Conservation (phyloP, 2,888 invertebrate species). For the Willowsia nigromaculata region DNA sequence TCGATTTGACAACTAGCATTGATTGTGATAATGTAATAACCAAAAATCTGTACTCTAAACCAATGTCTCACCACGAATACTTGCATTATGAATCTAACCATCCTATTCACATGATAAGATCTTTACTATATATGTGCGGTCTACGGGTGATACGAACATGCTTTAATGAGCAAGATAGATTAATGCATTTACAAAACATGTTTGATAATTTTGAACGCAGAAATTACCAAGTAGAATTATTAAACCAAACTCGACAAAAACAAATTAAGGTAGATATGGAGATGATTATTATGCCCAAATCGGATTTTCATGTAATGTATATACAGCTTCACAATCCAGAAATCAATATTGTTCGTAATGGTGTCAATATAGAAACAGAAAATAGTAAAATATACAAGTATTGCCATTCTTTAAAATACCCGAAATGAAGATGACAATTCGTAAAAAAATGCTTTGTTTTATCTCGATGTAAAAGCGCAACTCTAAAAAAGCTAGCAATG, state of each 20-base stretch:
- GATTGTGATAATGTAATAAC: neutral
- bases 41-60: neutral
- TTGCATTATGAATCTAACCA: constrained; percentile 37
- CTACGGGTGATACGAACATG: constrained; percentile 20
- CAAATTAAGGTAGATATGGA: neutral
- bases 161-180: neutral
- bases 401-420: too few relatives aligned
- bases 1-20: neutral
- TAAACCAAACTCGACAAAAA: neutral
- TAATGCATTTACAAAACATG: neutral
- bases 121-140: constrained; percentile 21
- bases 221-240: neutral
- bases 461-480: too few relatives aligned
- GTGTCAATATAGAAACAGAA: too few relatives aligned
- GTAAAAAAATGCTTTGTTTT: too few relatives aligned
- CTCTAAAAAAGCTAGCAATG: too few relatives aligned
- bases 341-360: too few relatives aligned
- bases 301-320: neutral
- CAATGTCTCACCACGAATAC: constrained; percentile 41
- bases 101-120: constrained; percentile 27
- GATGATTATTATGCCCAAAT: neutral
- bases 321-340: neutral
- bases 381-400: too few relatives aligned
- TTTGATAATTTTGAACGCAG: neutral
- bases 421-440: too few relatives aligned